Percentiles rank a stretch among this genome's conserved stretches.
phyloP scores from a whole-genome alignment of 2,888 invertebrate genomes.

The Rotaria macrura region DNA sequence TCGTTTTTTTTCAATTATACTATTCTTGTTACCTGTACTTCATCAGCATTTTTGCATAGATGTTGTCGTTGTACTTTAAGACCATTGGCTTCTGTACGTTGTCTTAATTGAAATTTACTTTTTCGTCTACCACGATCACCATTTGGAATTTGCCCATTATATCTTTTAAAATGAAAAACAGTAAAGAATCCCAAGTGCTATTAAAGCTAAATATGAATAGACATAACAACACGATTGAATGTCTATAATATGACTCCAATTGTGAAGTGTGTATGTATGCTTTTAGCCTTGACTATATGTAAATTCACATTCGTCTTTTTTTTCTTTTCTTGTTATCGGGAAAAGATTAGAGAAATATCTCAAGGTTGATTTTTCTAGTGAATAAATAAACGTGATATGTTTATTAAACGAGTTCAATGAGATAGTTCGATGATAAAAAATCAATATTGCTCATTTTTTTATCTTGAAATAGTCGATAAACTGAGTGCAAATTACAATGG shows the following conservation, averaged over 20 bases:
- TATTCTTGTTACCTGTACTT: constrained; percentile 55
- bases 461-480: not conserved
- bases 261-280: not conserved
- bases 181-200: not conserved
- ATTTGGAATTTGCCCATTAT: constrained; percentile 9
- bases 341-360: not conserved
- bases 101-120: constrained; percentile 59
- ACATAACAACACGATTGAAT: too few species aligned
- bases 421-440: not conserved
- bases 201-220: not conserved
- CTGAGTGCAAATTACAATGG: too few species aligned
- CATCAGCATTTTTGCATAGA: constrained; percentile 85
- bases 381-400: not conserved
- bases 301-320: not conserved
- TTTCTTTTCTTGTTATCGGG: constrained; percentile 40
- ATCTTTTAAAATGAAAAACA: not conserved
- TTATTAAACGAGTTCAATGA: not conserved
- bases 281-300: not conserved
- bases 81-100: constrained; percentile 74
- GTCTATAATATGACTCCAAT: not conserved
- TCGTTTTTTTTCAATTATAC: not conserved
- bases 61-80: constrained; percentile 87
- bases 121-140: constrained; percentile 7
- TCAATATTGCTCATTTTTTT: not conserved
- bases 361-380: not conserved